These are phyloP conservation scores for Gonioctena quinquepunctata DNA, from an alignment of 1,140 invertebrate species.

Conservation along the genomic window DNA sequence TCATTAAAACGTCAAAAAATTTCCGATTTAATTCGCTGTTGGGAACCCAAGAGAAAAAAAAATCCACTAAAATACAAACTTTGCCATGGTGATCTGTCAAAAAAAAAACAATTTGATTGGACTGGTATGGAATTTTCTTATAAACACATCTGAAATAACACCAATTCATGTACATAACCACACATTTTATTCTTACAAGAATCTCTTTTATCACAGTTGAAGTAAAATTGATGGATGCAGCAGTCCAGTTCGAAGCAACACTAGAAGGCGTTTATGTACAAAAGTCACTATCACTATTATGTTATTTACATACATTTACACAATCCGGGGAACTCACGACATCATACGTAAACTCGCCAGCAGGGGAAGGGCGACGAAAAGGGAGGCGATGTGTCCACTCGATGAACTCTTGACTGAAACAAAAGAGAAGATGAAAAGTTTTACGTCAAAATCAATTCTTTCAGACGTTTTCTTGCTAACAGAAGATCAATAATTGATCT, in stretches of 20 bases:
- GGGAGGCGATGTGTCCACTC: not conserved
- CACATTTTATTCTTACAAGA: not conserved
- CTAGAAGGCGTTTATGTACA: constrained; percentile 3
- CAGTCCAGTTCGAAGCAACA: not conserved
- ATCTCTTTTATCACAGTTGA: constrained; percentile 19
- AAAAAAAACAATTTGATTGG: no score
- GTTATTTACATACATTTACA: not conserved
- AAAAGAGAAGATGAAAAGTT: not conserved
- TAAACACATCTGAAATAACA: no score
- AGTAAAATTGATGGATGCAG: not conserved
- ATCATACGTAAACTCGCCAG: not conserved
- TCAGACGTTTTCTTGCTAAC: no score
- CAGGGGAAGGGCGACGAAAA: not conserved
- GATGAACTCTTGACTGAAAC: constrained; percentile 5
- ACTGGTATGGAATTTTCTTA: no score
- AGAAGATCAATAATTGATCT: no score
- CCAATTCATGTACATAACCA: no score
- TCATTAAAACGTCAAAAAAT: no score
- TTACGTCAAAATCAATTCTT: no score
- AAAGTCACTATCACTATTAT: not conserved
- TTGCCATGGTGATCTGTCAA: no score
- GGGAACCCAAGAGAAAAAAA: no score
- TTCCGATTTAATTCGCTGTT: no score
- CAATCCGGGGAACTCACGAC: not conserved
- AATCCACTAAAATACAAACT: no score